These are phyloP conservation scores for Mesocricetus auratus DNA, from an alignment of 2,113 vertebrate genomes.

Conservation along the genomic window DNA sequence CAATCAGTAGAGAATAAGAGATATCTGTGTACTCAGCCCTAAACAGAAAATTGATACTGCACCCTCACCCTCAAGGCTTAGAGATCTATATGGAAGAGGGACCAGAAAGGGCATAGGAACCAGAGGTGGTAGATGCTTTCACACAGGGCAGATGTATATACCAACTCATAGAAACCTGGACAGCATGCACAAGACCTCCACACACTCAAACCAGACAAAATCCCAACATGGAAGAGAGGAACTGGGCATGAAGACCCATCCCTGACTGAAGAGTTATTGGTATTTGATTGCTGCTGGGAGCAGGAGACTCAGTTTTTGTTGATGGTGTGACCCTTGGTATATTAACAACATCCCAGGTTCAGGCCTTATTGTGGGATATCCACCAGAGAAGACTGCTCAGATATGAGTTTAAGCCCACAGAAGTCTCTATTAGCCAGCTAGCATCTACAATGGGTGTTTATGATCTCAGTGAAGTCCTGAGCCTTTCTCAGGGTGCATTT, in stretches of 20 bases:
- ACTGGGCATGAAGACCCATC: background rate
- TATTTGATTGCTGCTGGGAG: background rate
- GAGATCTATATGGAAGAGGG: background rate
- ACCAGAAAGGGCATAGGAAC: background rate
- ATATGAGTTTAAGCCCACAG: background rate
- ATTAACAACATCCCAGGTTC: background rate
- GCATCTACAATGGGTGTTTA: background rate
- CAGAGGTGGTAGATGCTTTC: background rate
- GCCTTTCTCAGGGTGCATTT: background rate
- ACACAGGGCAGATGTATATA: background rate
- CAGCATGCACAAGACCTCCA: background rate
- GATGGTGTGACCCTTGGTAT: background rate
- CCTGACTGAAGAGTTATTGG: background rate
- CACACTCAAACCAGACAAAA: background rate
- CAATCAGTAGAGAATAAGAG: background rate
- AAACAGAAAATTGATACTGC: background rate
- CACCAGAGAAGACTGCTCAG: background rate
- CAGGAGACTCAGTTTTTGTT: background rate
- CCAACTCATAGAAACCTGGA: background rate
- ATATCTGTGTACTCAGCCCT: background rate
- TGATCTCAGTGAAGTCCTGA: background rate
- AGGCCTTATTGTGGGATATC: background rate
- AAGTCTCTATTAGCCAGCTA: background rate
- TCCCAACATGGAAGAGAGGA: background rate
- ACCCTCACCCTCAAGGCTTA: background rate